Evolutionary conservation across 2,113 vertebrate genomes (phyloP).

Genomic region (Anoura caudifer): DNA sequence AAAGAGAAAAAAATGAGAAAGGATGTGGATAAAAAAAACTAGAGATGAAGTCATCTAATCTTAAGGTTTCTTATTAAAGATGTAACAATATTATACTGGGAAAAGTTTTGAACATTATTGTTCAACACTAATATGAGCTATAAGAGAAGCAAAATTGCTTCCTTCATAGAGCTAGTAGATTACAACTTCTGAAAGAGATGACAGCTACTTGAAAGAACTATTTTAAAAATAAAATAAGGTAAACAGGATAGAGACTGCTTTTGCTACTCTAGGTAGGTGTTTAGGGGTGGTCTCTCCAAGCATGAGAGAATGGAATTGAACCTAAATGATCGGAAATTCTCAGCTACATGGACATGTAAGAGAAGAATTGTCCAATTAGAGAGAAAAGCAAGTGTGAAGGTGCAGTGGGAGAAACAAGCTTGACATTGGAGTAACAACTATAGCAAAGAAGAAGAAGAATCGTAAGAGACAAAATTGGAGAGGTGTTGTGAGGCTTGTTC

Average conservation of each 20-base stretch:
- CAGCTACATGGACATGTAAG: neutral
- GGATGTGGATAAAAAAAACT: neutral
- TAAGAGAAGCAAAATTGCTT: neutral
- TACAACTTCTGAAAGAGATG: neutral
- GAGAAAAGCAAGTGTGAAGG: neutral
- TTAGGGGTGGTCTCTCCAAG: neutral
- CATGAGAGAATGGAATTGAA: neutral
- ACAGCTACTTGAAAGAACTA: neutral
- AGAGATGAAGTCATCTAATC: neutral
- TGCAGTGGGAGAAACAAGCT: neutral
- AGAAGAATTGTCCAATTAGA: neutral
- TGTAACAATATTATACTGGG: neutral
- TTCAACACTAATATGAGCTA: neutral
- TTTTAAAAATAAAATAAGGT: neutral
- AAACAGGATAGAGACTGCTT: neutral
- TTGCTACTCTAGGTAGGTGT: neutral
- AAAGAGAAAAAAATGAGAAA: neutral
- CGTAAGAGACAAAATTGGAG: neutral
- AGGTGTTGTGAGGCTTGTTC: fast-evolving
- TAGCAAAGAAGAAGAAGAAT: neutral
- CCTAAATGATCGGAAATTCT: neutral
- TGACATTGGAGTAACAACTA: neutral
- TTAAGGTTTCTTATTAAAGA: neutral
- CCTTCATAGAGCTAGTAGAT: neutral
- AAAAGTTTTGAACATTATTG: neutral